These are phyloP conservation scores for Plebejus argus DNA, from an alignment of 2,888 invertebrate species.

Conservation along the genomic window DNA sequence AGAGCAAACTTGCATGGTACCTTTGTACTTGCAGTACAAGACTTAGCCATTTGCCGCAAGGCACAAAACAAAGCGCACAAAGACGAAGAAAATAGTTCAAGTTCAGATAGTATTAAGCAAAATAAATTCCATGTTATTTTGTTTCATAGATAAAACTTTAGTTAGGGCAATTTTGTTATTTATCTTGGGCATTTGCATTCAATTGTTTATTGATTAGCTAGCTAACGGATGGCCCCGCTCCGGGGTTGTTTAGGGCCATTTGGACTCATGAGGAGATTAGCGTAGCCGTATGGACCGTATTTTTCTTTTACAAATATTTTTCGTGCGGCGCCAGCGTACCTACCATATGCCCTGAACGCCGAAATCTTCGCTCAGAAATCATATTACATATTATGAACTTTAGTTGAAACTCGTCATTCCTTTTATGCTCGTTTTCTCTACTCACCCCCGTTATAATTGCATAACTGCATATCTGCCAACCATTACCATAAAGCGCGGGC, in stretches of 20 bases:
- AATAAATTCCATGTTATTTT: background rate
- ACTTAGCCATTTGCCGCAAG: background rate
- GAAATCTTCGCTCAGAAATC: background rate
- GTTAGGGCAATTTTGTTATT: background rate
- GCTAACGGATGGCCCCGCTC: no score
- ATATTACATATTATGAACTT: background rate
- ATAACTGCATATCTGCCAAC: conserved; percentile 1
- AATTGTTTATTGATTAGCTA: background rate
- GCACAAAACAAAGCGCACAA: background rate
- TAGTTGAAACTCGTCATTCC: conserved; percentile 8
- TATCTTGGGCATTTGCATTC: background rate
- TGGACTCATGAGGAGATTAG: no score
- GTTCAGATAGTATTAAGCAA: background rate
- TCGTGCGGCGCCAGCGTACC: background rate
- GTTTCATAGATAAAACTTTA: background rate
- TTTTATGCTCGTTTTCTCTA: background rate
- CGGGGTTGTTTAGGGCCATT: no score
- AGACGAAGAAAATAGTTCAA: background rate
- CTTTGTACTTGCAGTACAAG: background rate
- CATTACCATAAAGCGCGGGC: conserved; percentile 17
- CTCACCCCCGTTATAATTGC: conserved; percentile 5
- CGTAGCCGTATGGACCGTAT: no score
- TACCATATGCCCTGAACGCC: background rate
- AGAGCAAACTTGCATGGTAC: background rate
- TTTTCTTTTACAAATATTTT: no score